These are phyloP conservation scores for Biston stratarius DNA, from an alignment of 2,888 invertebrate species.

Conservation along the genomic window DNA sequence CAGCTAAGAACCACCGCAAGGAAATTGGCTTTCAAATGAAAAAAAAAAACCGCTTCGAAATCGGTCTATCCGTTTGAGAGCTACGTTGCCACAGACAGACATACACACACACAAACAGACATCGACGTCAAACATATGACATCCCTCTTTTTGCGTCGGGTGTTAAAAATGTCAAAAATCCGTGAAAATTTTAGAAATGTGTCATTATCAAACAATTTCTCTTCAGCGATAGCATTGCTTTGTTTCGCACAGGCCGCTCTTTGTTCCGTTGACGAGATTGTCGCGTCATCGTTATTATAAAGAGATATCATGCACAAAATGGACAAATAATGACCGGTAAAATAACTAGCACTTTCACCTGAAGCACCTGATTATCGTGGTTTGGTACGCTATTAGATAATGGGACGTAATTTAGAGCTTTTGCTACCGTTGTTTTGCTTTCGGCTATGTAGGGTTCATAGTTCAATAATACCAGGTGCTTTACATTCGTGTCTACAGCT, in stretches of 20 bases:
- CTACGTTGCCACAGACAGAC: no score
- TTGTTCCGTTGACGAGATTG: conserved; percentile 41
- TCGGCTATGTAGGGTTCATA: conserved; percentile 1
- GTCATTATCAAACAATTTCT: conserved; percentile 8
- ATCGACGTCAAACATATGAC: no score
- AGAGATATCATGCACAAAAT: conserved; percentile 44
- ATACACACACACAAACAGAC: no score
- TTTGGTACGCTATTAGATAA: conserved; percentile 28
- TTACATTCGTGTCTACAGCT: neutral
- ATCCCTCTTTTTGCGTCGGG: no score
- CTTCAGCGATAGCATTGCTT: conserved; percentile 7
- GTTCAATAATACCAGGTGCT: neutral
- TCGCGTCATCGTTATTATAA: conserved; percentile 39
- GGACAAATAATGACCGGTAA: conserved; percentile 44
- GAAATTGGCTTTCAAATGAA: no score
- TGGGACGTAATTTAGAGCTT: conserved; percentile 22
- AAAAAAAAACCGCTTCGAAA: no score
- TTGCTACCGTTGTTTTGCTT: conserved; percentile 10
- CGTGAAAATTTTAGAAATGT: neutral
- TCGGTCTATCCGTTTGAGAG: no score
- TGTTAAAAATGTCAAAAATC: neutral
- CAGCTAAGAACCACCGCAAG: no score
- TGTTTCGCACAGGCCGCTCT: conserved; percentile 31
- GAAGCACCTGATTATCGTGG: conserved; percentile 28
- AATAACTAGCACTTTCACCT: conserved; percentile 45